Evolutionary conservation across 1,140 invertebrate genomes (phyloP).

Genomic region (Pogonomyrmex barbatus): DNA sequence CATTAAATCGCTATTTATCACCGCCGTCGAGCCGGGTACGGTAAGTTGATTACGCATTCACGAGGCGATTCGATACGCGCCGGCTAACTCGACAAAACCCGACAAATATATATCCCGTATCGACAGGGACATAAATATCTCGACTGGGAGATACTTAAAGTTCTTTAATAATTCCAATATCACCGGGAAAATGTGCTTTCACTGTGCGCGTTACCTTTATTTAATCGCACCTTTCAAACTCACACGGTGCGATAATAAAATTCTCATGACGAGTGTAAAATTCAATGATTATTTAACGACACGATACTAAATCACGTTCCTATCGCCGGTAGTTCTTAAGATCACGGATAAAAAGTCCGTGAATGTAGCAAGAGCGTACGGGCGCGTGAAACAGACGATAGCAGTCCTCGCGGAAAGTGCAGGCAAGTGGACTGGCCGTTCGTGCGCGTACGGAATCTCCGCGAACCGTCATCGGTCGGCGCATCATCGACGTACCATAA

Average conservation of each 20-base stretch:
- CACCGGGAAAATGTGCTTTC: slow-evolving; percentile 29
- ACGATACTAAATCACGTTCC: slow-evolving; percentile 24
- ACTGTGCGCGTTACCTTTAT: neutral
- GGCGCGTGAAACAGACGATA: slow-evolving; percentile 10
- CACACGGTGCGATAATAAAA: slow-evolving; percentile 15
- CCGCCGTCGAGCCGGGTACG: neutral
- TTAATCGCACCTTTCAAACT: neutral
- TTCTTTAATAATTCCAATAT: slow-evolving; percentile 38
- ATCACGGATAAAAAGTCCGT: slow-evolving; percentile 8
- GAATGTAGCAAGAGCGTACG: slow-evolving; percentile 17
- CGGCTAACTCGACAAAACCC: slow-evolving; percentile 26
- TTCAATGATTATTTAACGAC: slow-evolving; percentile 2
- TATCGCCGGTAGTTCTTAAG: neutral
- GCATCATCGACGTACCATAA: slow-evolving; percentile 38
- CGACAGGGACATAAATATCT: slow-evolving; percentile 39
- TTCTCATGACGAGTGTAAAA: neutral
- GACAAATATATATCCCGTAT: slow-evolving; percentile 50
- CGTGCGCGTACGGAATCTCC: slow-evolving; percentile 35
- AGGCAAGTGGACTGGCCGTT: slow-evolving; percentile 11
- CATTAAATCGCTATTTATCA: slow-evolving; percentile 59
- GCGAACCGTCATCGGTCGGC: slow-evolving; percentile 32
- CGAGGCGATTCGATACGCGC: slow-evolving; percentile 36
- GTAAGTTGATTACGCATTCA: slow-evolving; percentile 48
- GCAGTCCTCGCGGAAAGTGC: neutral
- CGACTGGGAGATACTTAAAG: neutral